A percentile compares a stretch with the other conserved stretches of the same genome.
Conservation (phyloP, 2,113 vertebrate genomes). For the Anarhynchus alexandrinus region DNA sequence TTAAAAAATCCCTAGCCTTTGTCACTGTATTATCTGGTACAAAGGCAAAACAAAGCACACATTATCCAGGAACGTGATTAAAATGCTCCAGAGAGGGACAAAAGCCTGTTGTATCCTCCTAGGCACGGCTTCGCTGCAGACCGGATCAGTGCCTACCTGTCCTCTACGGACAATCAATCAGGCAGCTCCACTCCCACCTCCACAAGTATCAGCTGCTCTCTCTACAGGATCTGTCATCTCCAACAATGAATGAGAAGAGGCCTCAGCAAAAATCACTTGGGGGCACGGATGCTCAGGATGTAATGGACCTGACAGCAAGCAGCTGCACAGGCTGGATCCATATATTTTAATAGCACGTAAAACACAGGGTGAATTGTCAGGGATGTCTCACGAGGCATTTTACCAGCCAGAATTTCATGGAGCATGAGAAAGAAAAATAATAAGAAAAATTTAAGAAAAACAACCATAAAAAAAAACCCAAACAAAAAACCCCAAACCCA, state of each 20-base stretch:
- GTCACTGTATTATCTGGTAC: not conserved
- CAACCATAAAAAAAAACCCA: not conserved
- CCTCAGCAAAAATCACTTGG: not conserved
- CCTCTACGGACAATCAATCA: not conserved
- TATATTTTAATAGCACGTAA: not conserved
- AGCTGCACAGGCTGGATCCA: slow-evolving; percentile 11
- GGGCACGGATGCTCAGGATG: not conserved
- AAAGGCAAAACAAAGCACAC: not conserved
- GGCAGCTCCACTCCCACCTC: not conserved
- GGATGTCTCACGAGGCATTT: not conserved
- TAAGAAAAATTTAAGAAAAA: not conserved
- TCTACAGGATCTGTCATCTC: not conserved
- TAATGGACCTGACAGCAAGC: slow-evolving; percentile 31
- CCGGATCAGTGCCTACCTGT: not conserved
- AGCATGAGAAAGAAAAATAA: not conserved
- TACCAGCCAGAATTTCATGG: not conserved
- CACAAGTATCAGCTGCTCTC: not conserved
- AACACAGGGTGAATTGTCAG: not conserved
- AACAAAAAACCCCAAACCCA: not conserved
- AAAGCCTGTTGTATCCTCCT: not conserved
- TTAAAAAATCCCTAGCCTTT: not conserved
- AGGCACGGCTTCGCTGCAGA: not conserved
- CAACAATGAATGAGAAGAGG: not conserved
- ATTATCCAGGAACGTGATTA: not conserved
- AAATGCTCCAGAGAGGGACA: not conserved